phyloP scores from a whole-genome alignment of 1,140 invertebrate genomes.

The Mesaphorura yosii region DNA sequence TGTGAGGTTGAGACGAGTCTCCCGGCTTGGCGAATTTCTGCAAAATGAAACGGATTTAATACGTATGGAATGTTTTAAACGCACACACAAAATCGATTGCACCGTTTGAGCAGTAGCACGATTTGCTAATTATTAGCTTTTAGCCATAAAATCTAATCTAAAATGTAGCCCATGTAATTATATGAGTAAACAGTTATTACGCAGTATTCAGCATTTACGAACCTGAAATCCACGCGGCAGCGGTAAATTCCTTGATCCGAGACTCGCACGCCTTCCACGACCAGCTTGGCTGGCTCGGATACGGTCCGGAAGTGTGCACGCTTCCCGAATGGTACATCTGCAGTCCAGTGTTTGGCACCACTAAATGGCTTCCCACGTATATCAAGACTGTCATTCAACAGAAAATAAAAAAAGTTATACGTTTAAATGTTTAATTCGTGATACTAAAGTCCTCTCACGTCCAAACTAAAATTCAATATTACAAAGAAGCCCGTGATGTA shows the following conservation, averaged over 20 bases:
- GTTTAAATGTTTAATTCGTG: neutral
- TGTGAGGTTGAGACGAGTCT: constrained; percentile 44
- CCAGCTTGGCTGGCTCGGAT: constrained; percentile 40
- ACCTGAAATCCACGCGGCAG: constrained; percentile 49
- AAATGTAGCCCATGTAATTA: too few species aligned
- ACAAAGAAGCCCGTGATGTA: neutral
- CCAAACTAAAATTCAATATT: neutral
- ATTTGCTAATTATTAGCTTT: too few species aligned
- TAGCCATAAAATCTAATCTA: too few species aligned
- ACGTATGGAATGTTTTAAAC: too few species aligned
- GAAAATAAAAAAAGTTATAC: too few species aligned
- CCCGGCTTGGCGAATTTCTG: constrained; percentile 44
- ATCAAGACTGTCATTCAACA: constrained; percentile 69
- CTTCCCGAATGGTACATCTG: constrained; percentile 53
- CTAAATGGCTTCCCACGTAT: constrained; percentile 56
- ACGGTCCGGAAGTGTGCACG: constrained; percentile 59
- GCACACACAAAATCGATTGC: too few species aligned
- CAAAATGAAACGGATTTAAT: too few species aligned
- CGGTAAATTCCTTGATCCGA: constrained; percentile 45
- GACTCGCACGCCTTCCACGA: constrained; percentile 40
- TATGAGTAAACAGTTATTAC: too few species aligned
- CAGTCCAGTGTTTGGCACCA: constrained; percentile 64
- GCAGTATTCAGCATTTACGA: too few species aligned
- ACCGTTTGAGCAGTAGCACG: too few species aligned
- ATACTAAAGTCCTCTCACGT: neutral